Conservation (phyloP, 2,797 vertebrate species). For the Eutrigla gurnardus region DNA sequence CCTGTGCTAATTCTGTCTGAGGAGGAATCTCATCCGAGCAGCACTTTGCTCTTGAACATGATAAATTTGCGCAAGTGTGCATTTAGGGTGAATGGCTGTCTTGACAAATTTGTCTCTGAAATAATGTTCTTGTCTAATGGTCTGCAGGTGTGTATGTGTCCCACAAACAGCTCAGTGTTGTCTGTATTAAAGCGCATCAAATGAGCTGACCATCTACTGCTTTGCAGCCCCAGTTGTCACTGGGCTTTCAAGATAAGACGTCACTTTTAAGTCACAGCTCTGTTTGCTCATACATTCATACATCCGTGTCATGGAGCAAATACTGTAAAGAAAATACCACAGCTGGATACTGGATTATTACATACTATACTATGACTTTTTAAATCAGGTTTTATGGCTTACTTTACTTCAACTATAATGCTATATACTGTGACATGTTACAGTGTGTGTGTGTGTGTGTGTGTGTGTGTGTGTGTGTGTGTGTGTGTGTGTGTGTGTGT, state of each 20-base stretch:
- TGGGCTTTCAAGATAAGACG: constrained; percentile 20
- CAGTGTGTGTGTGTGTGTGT: too few species aligned
- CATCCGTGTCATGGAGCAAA: background rate
- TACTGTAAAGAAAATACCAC: background rate
- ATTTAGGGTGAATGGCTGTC: constrained; percentile 36
- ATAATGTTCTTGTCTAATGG: constrained; percentile 30
- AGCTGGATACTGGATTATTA: too few species aligned
- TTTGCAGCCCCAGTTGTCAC: background rate
- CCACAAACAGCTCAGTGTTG: constrained; percentile 41
- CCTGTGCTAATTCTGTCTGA: constrained; percentile 75
- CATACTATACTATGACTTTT: too few species aligned
- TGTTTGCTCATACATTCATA: background rate
- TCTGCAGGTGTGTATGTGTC: constrained; percentile 40
- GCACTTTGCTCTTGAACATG: constrained; percentile 44
- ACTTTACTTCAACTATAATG: too few species aligned
- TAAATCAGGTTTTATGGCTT: too few species aligned
- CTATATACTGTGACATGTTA: too few species aligned
- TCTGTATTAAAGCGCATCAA: constrained; percentile 41
- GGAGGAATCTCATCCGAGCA: constrained; percentile 55
- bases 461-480: too few species aligned
- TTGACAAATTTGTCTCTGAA: constrained; percentile 37
- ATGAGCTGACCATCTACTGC: constrained; percentile 18
- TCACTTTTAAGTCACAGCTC: background rate
- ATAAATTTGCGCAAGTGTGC: constrained; percentile 48
- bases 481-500: too few species aligned